Evolutionary conservation across 2,797 vertebrate species (phyloP).

Genomic region (Pipistrellus nathusii): DNA sequence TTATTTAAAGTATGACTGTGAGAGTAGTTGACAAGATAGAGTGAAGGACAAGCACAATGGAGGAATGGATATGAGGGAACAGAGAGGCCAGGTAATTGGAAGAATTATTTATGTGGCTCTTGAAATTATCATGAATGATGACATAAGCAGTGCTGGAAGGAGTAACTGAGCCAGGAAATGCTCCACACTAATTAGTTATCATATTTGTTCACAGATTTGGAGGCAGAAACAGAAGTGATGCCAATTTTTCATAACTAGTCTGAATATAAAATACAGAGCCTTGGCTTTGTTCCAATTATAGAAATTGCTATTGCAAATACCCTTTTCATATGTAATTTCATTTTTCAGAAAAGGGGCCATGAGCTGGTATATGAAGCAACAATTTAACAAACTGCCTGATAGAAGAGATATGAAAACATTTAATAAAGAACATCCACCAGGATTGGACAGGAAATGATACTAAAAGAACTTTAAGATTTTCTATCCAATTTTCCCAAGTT

Average conservation of each 20-base stretch:
- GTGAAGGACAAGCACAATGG: not conserved
- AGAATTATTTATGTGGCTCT: not conserved
- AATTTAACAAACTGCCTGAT: not conserved
- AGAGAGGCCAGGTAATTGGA: not conserved
- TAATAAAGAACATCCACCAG: not conserved
- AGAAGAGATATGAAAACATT: not conserved
- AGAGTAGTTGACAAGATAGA: not conserved
- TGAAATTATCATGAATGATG: not conserved
- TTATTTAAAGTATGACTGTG: not conserved
- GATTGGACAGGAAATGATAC: not conserved
- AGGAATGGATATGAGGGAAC: not conserved
- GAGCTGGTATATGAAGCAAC: not conserved
- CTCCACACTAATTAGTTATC: not conserved
- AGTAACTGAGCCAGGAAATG: not conserved
- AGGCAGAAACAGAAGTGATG: not conserved
- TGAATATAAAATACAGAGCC: not conserved
- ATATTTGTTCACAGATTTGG: not conserved
- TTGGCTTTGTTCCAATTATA: not conserved
- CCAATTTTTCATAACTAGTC: not conserved
- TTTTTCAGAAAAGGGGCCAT: not conserved
- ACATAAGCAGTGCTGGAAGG: not conserved
- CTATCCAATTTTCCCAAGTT: not conserved
- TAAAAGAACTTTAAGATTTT: slow-evolving; percentile 4
- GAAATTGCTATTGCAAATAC: slow-evolving; percentile 6
- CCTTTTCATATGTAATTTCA: not conserved